Base-by-base conservation (phyloP, 92 coral and sea anemone species). In the Plumapathes pennacea region DNA sequence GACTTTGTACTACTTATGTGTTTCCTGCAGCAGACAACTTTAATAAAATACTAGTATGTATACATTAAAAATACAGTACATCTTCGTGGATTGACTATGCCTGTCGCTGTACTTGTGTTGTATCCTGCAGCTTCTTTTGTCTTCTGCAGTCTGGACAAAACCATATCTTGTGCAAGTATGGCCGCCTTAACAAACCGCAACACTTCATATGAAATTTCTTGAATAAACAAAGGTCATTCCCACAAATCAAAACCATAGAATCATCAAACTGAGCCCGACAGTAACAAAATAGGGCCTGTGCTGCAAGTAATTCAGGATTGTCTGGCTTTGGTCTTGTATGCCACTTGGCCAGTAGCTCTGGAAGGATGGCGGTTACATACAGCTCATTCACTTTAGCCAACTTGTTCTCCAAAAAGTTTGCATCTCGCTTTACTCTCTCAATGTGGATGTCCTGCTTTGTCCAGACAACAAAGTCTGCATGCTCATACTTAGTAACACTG, bases 271-370 rank as follows among this genome's bases (percentile, higher is more conserved):
- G 56, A n/a, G 46, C 57, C 14, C 75, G 54, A 48, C 82, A 66
- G 36, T 51, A 64, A 46, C 73, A 71, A 78, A 48, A 78, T 20
- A 78, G 29, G 29, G 31, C 33, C 46, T 45, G 37, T n/a, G 13
- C 54, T 33, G 50, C 28, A 38, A 25, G 28, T 45, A 47, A 22
- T 13, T 13, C 52, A 25, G 4, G 32, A 47, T 50, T 43, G 41
- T 40, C 72, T 13, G 52, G 11, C 29, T 51, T 46, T 64, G 54
- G 65, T 20, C 74, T 42, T 32, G 90, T 78, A 44, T 60, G 63
- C 87, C 84, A 85, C 59, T 68, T 82, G 21, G 77, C 89, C n/a
- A 82, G 67, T 10, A 82, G 56, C 44, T 82, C 84, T 44, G 89
- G 89, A 17, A 82, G 59, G 19, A 82, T 60, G 25, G 77, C 76